These are phyloP conservation scores for Tenodera sinensis DNA, from an alignment of 2,888 invertebrate species.

Conservation along the genomic window DNA sequence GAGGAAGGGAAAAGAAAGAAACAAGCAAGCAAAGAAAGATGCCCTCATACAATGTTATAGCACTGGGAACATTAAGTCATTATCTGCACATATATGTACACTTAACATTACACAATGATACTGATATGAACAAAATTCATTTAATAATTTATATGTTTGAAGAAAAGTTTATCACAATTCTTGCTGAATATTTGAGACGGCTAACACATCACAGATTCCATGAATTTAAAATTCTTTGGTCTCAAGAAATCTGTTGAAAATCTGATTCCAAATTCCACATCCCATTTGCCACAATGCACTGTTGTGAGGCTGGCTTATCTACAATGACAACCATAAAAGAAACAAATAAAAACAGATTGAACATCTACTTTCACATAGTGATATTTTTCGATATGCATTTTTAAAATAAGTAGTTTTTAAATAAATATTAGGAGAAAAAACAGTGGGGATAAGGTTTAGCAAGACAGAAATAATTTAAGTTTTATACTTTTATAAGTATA, in stretches of 20 bases:
- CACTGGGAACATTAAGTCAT: neutral
- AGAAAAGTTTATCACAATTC: slow-evolving; percentile 5
- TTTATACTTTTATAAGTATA: too few relatives aligned
- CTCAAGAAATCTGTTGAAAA: neutral
- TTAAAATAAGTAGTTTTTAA: too few relatives aligned
- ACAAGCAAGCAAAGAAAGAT: too few relatives aligned
- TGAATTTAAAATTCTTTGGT: neutral
- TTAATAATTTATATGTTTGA: neutral
- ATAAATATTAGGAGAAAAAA: too few relatives aligned
- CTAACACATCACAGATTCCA: neutral
- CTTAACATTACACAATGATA: neutral
- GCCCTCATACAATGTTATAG: neutral
- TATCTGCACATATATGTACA: neutral
- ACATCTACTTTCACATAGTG: neutral
- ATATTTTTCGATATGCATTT: too few relatives aligned
- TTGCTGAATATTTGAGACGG: neutral
- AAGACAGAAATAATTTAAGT: too few relatives aligned
- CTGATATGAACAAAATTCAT: neutral
- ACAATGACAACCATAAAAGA: neutral
- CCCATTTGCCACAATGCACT: neutral
- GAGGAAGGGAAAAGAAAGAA: neutral
- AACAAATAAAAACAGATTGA: neutral
- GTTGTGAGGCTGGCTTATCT: neutral
- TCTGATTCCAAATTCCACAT: neutral
- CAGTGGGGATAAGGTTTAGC: too few relatives aligned